Percentiles rank a stretch among this genome's conserved stretches.
phyloP scores from a whole-genome alignment of 2,888 invertebrate species.

The Aphidius colemani region DNA sequence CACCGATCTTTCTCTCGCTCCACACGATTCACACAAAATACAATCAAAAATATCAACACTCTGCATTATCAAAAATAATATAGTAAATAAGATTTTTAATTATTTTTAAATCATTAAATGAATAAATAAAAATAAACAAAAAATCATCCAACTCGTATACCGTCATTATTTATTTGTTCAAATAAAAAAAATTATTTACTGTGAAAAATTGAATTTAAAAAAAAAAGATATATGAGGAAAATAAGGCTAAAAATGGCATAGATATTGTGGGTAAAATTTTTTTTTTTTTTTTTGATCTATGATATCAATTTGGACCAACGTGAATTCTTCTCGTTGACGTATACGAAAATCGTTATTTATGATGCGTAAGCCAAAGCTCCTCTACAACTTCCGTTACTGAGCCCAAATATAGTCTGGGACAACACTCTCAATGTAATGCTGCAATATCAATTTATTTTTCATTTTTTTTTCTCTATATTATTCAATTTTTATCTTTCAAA shows the following conservation, averaged over 20 bases:
- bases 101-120: too few relatives aligned
- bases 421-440: conserved; percentile 1
- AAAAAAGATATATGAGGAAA: too few relatives aligned
- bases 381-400: conserved; percentile 26
- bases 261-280: too few relatives aligned
- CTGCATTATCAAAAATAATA: neutral
- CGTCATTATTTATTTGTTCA: too few relatives aligned
- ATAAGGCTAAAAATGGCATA: too few relatives aligned
- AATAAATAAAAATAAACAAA: too few relatives aligned
- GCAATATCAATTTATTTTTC: neutral
- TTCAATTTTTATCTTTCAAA: too few relatives aligned
- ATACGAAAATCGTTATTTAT: conserved; percentile 51
- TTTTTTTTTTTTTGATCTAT: conserved; percentile 51
- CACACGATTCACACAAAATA: conserved; percentile 1
- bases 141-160: too few relatives aligned
- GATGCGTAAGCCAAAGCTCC: conserved; percentile 40
- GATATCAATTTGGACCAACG: conserved; percentile 51
- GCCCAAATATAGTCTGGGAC: conserved; percentile 18
- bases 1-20: neutral
- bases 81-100: too few relatives aligned
- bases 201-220: too few relatives aligned
- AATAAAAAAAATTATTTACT: too few relatives aligned
- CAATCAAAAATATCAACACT: conserved; percentile 7
- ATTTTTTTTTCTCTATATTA: neutral
- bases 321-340: conserved; percentile 51